Conservation (phyloP, 1,140 invertebrate genomes). For the Homarus americanus region DNA sequence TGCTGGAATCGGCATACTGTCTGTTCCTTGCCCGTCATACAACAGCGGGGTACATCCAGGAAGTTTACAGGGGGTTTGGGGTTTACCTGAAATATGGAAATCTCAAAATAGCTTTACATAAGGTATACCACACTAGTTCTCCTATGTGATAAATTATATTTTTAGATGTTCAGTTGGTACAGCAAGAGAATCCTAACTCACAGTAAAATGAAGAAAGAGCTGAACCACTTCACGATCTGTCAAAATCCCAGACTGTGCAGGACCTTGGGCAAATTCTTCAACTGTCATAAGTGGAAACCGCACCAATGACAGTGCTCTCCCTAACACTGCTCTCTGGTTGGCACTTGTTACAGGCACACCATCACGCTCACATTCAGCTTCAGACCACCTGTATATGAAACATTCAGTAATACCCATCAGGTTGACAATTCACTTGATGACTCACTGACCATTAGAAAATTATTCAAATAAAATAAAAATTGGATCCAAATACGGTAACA, state of each 20-base stretch:
- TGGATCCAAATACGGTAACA: too few species aligned
- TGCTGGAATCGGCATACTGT: slow-evolving; percentile 89
- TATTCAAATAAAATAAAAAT: too few species aligned
- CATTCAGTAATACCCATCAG: too few species aligned
- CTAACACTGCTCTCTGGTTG: slow-evolving; percentile 86
- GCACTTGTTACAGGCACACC: slow-evolving; percentile 84
- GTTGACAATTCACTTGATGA: too few species aligned
- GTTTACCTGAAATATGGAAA: slow-evolving; percentile 80
- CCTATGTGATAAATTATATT: too few species aligned
- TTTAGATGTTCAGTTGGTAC: too few species aligned
- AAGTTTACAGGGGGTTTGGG: slow-evolving; percentile 85
- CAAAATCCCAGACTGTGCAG: slow-evolving; percentile 87
- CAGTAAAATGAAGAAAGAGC: slow-evolving; percentile 90
- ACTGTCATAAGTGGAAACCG: slow-evolving; percentile 92
- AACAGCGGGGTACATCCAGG: slow-evolving; percentile 87
- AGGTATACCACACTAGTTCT: background rate
- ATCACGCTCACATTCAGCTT: slow-evolving; percentile 86
- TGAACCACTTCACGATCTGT: slow-evolving; percentile 88
- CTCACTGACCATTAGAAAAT: too few species aligned
- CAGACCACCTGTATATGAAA: slow-evolving; percentile 84
- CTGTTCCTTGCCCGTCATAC: slow-evolving; percentile 90
- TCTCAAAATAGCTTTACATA: background rate
- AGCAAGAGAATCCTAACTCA: slow-evolving; percentile 76
- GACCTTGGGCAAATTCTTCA: slow-evolving; percentile 90
- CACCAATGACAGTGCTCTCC: slow-evolving; percentile 85